phyloP scores from a whole-genome alignment of 2,888 invertebrate genomes.

The Dolomedes plantarius region DNA sequence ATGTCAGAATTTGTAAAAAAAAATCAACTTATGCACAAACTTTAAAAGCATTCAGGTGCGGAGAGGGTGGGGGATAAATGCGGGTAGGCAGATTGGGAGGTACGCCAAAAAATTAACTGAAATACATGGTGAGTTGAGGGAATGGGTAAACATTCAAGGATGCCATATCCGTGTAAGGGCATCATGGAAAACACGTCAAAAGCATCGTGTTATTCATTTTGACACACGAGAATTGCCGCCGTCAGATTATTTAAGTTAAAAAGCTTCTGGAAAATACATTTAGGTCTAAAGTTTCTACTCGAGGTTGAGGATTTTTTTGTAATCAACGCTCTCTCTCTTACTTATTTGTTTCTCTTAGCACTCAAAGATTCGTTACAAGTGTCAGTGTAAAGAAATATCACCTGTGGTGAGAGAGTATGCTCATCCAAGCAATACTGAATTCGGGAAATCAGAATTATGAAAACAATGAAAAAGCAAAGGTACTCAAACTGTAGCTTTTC shows the following conservation, averaged over 20 bases:
- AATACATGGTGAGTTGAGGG: slow-evolving; percentile 5
- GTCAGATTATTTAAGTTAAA: background rate
- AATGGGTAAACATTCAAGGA: slow-evolving; percentile 37
- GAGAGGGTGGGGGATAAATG: slow-evolving; percentile 16
- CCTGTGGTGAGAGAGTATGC: no score
- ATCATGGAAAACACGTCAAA: slow-evolving; percentile 26
- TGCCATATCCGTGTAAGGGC: slow-evolving; percentile 45
- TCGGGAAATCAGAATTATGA: no score
- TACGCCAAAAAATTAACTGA: slow-evolving; percentile 32
- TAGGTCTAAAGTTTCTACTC: background rate
- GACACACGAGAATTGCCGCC: background rate
- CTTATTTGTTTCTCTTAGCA: no score
- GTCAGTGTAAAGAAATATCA: no score
- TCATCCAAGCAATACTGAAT: no score
- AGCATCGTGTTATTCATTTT: slow-evolving; percentile 20
- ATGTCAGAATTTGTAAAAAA: slow-evolving; percentile 7
- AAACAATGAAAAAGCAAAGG: no score
- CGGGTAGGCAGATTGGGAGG: slow-evolving; percentile 36
- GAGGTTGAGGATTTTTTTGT: no score
- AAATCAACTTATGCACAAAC: background rate
- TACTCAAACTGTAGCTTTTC: no score
- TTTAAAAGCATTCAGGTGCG: slow-evolving; percentile 22
- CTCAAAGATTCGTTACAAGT: no score
- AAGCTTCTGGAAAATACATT: background rate
- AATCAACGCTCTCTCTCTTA: no score